Percentiles rank a stretch among this genome's conserved stretches.
Evolutionary conservation across 2,888 invertebrate genomes (phyloP).

Genomic region (Thysanoteuthis rhombus): DNA sequence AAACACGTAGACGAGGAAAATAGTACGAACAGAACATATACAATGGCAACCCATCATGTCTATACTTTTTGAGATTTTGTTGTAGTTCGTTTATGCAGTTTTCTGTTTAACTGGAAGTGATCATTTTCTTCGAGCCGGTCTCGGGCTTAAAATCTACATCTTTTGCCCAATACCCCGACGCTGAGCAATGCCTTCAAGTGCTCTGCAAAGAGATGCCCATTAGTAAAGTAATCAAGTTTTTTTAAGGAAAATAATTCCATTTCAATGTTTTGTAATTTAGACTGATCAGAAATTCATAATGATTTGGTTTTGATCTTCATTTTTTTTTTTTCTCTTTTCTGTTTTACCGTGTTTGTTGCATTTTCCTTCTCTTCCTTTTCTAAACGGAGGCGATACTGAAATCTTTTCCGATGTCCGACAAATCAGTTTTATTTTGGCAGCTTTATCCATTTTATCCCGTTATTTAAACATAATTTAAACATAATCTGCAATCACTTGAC

Average conservation of each 20-base stretch:
- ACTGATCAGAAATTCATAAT: background rate
- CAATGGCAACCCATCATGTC: too few species aligned
- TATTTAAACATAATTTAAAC: background rate
- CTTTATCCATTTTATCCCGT: background rate
- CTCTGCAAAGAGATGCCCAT: background rate
- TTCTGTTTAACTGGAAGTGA: too few species aligned
- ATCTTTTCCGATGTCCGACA: background rate
- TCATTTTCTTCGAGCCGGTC: too few species aligned
- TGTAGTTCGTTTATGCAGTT: too few species aligned
- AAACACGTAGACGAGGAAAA: too few species aligned
- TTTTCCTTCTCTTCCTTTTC: background rate
- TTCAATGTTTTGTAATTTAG: background rate
- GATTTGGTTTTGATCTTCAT: background rate
- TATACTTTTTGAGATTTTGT: too few species aligned
- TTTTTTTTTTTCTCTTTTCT: background rate
- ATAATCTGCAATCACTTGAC: slow-evolving; percentile 12
- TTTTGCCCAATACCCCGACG: background rate
- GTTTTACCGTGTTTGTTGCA: background rate
- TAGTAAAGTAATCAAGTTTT: background rate
- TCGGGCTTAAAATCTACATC: background rate
- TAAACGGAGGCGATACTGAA: background rate
- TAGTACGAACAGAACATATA: too few species aligned
- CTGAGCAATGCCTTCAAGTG: background rate
- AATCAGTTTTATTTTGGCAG: slow-evolving; percentile 12
- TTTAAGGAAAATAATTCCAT: background rate